Evolutionary conservation across 2,113 vertebrate species (phyloP).

Genomic region (Mirounga angustirostris): DNA sequence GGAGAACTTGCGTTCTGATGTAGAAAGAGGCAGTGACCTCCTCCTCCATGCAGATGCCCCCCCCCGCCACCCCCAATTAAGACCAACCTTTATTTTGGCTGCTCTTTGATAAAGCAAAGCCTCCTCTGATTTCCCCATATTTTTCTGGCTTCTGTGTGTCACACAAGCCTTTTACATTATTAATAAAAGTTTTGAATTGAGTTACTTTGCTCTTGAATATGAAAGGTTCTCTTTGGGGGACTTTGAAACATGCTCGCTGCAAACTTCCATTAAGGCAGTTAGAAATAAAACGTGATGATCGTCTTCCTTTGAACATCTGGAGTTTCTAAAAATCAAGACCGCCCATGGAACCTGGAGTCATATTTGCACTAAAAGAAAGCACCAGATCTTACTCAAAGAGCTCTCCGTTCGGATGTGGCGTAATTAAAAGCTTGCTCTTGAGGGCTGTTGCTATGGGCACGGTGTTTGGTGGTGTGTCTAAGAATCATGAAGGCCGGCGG

Average conservation of each 20-base stretch:
- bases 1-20: fast-evolving
- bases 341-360: conserved; percentile 72
- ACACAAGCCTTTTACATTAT: conserved; percentile 82
- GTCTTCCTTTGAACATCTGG: conserved; percentile 30
- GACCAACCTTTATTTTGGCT: neutral
- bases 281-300: neutral
- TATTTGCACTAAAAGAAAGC: conserved; percentile 57
- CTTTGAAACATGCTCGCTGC: conserved; percentile 74
- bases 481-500: neutral
- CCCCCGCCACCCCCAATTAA: neutral
- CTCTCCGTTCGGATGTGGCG: neutral
- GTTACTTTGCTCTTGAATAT: conserved; percentile 81
- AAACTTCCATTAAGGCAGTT: conserved; percentile 66
- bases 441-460: conserved; percentile 7
- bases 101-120: conserved; percentile 78
- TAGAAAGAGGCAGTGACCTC: neutral
- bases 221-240: conserved; percentile 65
- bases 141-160: conserved; percentile 80
- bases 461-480: neutral
- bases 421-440: conserved; percentile 62
- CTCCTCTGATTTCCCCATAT: conserved; percentile 78
- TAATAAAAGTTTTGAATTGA: conserved; percentile 83
- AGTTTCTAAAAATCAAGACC: conserved; percentile 65
- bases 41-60: fast-evolving
- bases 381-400: conserved; percentile 29